A percentile compares a stretch with the other conserved stretches of the same genome.
Conservation (phyloP, 2,113 vertebrate species). For the Phrynosoma blainvillii region DNA sequence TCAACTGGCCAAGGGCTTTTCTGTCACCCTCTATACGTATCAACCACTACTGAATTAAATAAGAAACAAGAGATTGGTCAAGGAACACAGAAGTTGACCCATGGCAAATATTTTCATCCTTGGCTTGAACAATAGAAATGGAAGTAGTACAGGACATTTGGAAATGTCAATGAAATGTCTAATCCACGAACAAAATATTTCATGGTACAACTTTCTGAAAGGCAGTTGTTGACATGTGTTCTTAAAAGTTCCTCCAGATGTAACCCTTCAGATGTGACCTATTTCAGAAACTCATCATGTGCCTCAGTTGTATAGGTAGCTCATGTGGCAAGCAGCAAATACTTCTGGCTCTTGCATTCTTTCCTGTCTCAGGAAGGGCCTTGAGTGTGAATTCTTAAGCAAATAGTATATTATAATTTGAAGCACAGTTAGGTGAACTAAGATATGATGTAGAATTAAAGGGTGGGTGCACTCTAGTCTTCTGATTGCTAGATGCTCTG, state of each 20-base stretch:
- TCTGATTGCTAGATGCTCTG: not conserved
- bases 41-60: not conserved
- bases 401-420: not conserved
- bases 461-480: not conserved
- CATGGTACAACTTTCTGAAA: not conserved
- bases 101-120: not conserved
- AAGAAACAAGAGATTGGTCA: not conserved
- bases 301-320: not conserved
- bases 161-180: not conserved
- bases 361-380: not conserved
- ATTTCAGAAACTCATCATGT: not conserved
- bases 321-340: not conserved
- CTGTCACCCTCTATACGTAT: not conserved
- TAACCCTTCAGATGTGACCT: not conserved
- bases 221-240: not conserved
- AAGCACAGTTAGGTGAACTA: not conserved
- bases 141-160: not conserved
- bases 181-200: not conserved
- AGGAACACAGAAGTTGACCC: not conserved
- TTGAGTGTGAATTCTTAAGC: not conserved
- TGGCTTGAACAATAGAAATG: not conserved
- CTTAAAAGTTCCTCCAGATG: not conserved
- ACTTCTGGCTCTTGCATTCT: not conserved
- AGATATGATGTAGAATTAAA: not conserved
- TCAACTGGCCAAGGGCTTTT: not conserved